Conservation (phyloP, 1,140 invertebrate species). For the Meloidogyne exigua region DNA sequence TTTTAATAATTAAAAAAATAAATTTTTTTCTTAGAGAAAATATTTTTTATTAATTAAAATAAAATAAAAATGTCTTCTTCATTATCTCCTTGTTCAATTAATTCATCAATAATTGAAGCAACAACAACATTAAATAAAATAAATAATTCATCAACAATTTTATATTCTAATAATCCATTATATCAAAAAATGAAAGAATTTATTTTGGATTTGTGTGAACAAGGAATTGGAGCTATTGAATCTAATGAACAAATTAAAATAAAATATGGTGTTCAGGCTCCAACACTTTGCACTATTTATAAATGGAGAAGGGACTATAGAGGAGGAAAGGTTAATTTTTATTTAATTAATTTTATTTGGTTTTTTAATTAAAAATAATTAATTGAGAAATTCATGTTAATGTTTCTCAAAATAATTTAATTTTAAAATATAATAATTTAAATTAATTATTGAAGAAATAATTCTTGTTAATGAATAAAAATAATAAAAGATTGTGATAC, state of each 20-base stretch:
- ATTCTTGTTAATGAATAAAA: no score
- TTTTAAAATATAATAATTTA: no score
- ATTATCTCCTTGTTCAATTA: no score
- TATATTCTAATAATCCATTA: not conserved
- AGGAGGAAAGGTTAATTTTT: slow-evolving; percentile 23
- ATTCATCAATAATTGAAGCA: not conserved
- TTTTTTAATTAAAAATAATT: not conserved
- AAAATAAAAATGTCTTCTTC: no score
- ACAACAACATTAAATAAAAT: not conserved
- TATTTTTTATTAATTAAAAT: no score
- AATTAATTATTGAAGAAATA: no score
- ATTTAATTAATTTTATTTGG: not conserved
- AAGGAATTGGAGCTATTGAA: slow-evolving; percentile 16
- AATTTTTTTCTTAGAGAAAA: no score
- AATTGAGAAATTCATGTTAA: no score
- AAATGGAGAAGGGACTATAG: slow-evolving; percentile 25
- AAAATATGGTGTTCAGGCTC: slow-evolving; percentile 15
- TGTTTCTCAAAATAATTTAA: no score
- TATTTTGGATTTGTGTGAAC: slow-evolving; percentile 2
- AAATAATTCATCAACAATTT: not conserved
- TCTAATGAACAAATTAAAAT: not conserved
- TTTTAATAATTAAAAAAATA: no score
- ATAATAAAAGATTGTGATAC: no score
- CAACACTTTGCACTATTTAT: slow-evolving; percentile 25
- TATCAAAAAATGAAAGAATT: slow-evolving; percentile 15